Percentiles rank a stretch among this genome's conserved stretches.
Evolutionary conservation across 2,797 vertebrate genomes (phyloP).

Genomic region (Smutsia gigantea): DNA sequence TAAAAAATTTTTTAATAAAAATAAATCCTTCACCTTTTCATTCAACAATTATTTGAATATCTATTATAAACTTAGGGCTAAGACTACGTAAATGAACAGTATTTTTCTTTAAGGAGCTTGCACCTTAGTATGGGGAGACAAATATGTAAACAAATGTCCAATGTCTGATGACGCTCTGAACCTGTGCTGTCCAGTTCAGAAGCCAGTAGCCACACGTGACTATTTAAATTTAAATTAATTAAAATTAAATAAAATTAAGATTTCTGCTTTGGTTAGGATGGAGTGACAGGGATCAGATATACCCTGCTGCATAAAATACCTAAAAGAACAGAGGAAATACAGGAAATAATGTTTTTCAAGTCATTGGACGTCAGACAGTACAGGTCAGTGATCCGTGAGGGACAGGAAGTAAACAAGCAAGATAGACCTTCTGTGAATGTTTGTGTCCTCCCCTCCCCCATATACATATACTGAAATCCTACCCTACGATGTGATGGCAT

Average conservation of each 20-base stretch:
- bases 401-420: not conserved
- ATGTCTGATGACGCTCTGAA: not conserved
- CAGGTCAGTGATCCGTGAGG: too few relatives aligned
- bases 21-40: not conserved
- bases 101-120: not conserved
- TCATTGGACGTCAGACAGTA: not conserved
- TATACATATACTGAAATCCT: not conserved
- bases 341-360: not conserved
- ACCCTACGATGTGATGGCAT: not conserved
- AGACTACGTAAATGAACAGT: not conserved
- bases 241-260: not conserved
- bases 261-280: not conserved
- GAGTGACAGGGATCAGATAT: not conserved
- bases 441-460: not conserved
- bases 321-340: not conserved
- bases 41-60: not conserved
- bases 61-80: not conserved
- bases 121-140: not conserved
- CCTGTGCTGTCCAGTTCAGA: not conserved
- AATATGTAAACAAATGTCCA: not conserved
- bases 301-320: not conserved
- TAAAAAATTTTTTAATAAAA: not conserved
- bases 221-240: not conserved
- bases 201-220: too few relatives aligned
- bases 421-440: not conserved